Evolutionary conservation across 2,888 invertebrate genomes (phyloP).

Genomic region (Drosophila mimetica): DNA sequence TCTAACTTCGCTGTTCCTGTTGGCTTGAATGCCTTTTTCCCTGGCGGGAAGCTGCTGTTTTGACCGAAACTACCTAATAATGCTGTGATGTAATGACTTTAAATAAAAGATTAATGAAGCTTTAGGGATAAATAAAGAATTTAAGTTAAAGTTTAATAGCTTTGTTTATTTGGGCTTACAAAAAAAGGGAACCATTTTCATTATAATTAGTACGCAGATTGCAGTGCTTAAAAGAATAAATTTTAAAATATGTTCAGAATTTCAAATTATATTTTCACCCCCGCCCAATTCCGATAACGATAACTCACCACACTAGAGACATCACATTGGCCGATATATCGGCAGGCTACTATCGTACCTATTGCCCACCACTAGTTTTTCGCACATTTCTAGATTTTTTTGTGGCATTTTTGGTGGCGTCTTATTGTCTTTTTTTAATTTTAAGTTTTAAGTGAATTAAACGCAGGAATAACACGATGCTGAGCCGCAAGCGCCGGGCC

Average conservation of each 20-base stretch:
- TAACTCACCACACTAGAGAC: neutral
- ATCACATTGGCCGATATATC: neutral
- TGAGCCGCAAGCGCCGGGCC: constrained; percentile 92
- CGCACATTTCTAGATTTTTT: constrained; percentile 34
- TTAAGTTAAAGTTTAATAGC: neutral
- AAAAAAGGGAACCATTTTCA: too few relatives aligned
- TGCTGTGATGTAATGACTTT: constrained; percentile 57
- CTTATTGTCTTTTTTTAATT: constrained; percentile 37
- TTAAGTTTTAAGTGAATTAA: constrained; percentile 16
- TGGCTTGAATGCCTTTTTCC: constrained; percentile 47
- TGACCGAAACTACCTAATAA: neutral
- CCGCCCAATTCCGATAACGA: neutral
- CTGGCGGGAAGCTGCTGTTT: neutral
- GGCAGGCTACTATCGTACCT: neutral
- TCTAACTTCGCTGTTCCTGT: constrained; percentile 67
- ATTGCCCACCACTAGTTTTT: neutral
- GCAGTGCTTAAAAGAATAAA: too few relatives aligned
- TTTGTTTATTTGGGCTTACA: neutral
- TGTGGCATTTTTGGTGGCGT: constrained; percentile 57
- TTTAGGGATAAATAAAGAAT: neutral
- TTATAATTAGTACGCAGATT: too few relatives aligned
- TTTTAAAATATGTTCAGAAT: neutral
- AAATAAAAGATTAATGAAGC: constrained; percentile 1
- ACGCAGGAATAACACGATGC: constrained; percentile 80
- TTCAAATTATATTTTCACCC: constrained; percentile 5